Evolutionary conservation across 2,797 vertebrate species (phyloP).

Genomic region (Helarctos malayanus): DNA sequence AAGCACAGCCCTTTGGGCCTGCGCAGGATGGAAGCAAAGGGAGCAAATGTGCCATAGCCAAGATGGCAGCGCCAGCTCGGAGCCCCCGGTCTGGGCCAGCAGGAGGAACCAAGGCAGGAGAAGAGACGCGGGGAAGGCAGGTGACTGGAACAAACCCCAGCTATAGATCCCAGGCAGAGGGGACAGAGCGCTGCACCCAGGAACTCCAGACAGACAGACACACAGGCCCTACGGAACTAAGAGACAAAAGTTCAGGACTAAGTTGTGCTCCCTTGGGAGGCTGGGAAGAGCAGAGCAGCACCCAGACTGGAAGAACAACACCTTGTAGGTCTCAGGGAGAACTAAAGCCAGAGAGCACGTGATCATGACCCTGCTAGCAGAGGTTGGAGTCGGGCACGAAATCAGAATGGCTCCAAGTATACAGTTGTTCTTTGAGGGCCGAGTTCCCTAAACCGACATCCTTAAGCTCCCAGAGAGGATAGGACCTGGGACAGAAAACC

Average conservation of each 20-base stretch:
- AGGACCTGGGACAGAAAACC: background rate
- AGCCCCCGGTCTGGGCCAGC: background rate
- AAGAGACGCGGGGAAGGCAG: background rate
- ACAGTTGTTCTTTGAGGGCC: background rate
- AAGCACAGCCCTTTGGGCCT: background rate
- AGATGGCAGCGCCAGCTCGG: background rate
- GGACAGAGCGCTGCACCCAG: background rate
- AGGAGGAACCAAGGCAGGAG: background rate
- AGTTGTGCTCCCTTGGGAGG: background rate
- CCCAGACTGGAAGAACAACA: background rate
- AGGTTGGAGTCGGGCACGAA: background rate
- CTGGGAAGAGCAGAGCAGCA: background rate
- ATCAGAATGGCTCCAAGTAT: background rate
- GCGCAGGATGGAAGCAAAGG: background rate
- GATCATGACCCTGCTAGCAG: background rate
- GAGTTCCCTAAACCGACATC: background rate
- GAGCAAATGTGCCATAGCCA: background rate
- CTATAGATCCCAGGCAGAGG: background rate
- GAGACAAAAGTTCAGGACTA: background rate
- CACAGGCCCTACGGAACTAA: background rate
- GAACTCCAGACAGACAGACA: background rate
- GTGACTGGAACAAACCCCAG: background rate
- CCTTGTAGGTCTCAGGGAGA: background rate
- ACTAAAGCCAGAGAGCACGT: background rate
- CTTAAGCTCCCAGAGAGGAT: background rate